Evolutionary conservation across 2,113 vertebrate species (phyloP).

Genomic region (Felis chaus): DNA sequence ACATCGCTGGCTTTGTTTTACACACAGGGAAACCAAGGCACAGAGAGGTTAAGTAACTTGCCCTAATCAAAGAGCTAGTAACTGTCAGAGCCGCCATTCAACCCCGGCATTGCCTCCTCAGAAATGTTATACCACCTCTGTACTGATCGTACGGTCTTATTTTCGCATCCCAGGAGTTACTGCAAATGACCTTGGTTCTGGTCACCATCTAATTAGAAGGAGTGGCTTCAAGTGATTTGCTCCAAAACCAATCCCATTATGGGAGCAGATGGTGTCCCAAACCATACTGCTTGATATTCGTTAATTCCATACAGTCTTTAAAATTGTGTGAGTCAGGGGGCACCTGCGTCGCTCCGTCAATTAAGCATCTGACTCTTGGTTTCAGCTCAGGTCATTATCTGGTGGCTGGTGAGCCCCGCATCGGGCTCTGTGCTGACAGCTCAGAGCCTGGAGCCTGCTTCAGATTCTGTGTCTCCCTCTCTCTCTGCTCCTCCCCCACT

Average conservation of each 20-base stretch:
- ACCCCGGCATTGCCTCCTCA: background rate
- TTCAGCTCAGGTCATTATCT: no score
- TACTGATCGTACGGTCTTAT: background rate
- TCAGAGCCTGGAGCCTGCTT: no score
- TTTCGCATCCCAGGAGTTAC: background rate
- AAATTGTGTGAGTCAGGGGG: background rate
- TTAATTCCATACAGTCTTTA: background rate
- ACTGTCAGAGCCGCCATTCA: background rate
- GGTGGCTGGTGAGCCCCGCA: no score
- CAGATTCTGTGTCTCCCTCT: no score
- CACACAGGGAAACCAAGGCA: background rate
- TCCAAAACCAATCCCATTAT: background rate
- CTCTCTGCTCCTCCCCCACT: no score
- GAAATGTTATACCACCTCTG: background rate
- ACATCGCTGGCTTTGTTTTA: background rate
- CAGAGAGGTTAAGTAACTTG: background rate
- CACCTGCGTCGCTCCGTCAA: no score
- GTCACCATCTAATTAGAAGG: background rate
- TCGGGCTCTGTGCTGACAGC: no score
- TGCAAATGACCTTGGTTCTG: background rate
- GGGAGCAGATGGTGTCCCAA: background rate
- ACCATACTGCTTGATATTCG: background rate
- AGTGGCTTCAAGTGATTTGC: background rate
- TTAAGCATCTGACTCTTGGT: no score
- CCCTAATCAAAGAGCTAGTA: background rate